Conservation (phyloP, 2,888 invertebrate genomes). For the Xanthia icteritia region DNA sequence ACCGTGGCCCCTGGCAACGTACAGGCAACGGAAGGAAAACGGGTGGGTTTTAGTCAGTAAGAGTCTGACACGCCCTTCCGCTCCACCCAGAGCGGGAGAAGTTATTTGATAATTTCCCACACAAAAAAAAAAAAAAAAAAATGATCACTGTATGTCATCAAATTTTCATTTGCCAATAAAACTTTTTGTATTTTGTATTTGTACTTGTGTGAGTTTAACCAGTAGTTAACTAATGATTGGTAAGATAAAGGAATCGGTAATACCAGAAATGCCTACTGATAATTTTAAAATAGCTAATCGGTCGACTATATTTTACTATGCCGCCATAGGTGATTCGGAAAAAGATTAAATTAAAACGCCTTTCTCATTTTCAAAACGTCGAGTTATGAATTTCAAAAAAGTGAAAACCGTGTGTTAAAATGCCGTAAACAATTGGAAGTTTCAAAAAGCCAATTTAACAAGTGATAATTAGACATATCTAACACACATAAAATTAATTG, state of each 20-base stretch:
- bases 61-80: no score
- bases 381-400: neutral
- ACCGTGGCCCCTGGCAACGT: no score
- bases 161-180: no score
- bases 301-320: neutral
- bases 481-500: neutral
- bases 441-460: neutral
- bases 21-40: no score
- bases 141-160: no score
- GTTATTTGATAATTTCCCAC: no score
- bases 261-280: no score
- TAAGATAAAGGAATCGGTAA: neutral
- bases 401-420: slow-evolving; percentile 1
- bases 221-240: neutral
- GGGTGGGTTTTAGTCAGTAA: no score
- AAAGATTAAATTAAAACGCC: neutral
- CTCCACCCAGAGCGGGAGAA: no score
- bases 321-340: neutral
- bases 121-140: no score
- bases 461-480: slow-evolving; percentile 2
- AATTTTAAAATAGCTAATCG: no score
- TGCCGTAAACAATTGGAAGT: slow-evolving; percentile 3
- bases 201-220: neutral
- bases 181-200: no score
- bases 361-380: neutral